Evolutionary conservation across 1,140 invertebrate species (phyloP).

Genomic region (Meloidogyne chitwoodi): DNA sequence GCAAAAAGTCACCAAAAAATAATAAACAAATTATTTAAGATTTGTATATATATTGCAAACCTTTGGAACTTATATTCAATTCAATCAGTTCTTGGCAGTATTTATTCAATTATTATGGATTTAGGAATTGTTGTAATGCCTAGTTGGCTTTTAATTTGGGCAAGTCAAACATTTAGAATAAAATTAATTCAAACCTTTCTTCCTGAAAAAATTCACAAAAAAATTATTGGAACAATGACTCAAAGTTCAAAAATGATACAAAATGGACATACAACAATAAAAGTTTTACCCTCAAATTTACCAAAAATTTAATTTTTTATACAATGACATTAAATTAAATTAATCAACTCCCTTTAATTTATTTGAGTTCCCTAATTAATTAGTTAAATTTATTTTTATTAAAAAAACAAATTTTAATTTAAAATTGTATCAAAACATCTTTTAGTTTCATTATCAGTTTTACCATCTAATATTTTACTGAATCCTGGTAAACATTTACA

Average conservation of each 20-base stretch:
- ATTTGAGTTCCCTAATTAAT: too few species aligned
- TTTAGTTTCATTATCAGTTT: background rate
- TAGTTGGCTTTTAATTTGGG: background rate
- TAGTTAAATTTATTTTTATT: too few species aligned
- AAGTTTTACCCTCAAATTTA: background rate
- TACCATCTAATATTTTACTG: background rate
- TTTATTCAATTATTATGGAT: too few species aligned
- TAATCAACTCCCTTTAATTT: too few species aligned
- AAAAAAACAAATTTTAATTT: too few species aligned
- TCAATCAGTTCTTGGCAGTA: too few species aligned
- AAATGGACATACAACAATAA: background rate
- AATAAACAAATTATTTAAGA: background rate
- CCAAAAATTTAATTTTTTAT: background rate
- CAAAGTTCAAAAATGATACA: background rate
- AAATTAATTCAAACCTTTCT: background rate
- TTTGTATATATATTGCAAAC: background rate
- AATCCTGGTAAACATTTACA: conserved; percentile 51
- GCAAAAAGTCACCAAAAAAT: too few species aligned
- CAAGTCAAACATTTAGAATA: background rate
- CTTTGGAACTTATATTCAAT: background rate
- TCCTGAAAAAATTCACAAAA: background rate
- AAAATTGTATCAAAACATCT: background rate
- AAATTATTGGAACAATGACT: background rate
- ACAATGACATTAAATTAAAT: too few species aligned
- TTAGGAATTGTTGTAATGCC: background rate